Evolutionary conservation across 2,113 vertebrate genomes (phyloP), one percentile per base, ranked within the genome.

Genomic region (Myocastor coypus): DNA sequence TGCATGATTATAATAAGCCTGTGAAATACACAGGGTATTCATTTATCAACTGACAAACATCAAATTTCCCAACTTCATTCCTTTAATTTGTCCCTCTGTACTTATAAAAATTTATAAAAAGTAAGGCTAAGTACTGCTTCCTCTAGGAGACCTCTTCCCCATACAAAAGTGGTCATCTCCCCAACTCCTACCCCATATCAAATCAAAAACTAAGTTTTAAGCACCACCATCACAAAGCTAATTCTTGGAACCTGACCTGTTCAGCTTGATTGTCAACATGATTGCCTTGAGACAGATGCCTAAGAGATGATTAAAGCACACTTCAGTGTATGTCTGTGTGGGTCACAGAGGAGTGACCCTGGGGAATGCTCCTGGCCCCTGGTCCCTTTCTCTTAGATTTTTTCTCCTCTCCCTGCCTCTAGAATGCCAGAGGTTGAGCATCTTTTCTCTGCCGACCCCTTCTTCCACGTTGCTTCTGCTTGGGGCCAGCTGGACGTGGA

Each of bases 181-280:
- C n/a, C n/a, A n/a, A n/a, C n/a, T n/a, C n/a, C 24, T 89, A 61
- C 42, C 88, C 88, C 96, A 89, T 83, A 89, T 77, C 46, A 81
- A 96, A 61, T 75, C 26, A 92, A 92, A 24, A 95, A 57, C 55
- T 55, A 84, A 84, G 12, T 91, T 68, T 80, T 75, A 77, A 94
- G 20, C 24, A 94, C 40, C 66, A 34, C 5, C n/a, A 69, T 90
- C 73, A 20, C 85, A 52, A 28, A 87, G 34, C 34, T 24, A 7
- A 59, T 30, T 87, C 57, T 87, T 90, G 16, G 64, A 89, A 91
- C 87, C 20, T 34, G 20, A 40, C 19, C 40, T 30, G 34, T 61
- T 52, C 17, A 80, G 17, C 30, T 80, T 52, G 75, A 77, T 50
- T 46, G 42, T 50, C 75, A 32, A 78, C 42, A 16, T 52, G 28